Evolutionary conservation across 2,888 invertebrate genomes (phyloP).

Genomic region (Gortyna flavago): DNA sequence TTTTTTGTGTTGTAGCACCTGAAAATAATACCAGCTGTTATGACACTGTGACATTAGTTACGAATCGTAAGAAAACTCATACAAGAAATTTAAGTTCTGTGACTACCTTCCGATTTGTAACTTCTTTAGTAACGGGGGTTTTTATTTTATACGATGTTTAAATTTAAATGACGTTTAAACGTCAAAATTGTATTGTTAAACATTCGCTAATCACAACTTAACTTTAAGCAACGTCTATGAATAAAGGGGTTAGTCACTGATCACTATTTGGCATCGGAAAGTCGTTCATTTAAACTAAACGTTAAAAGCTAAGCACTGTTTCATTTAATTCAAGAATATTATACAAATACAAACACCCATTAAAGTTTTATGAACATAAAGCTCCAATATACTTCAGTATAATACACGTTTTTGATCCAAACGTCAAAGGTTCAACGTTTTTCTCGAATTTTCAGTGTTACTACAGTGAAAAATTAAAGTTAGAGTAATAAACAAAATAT

Average conservation of each 20-base stretch:
- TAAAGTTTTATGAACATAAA: neutral
- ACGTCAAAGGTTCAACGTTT: neutral
- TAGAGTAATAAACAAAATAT: neutral
- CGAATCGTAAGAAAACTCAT: neutral
- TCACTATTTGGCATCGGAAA: neutral
- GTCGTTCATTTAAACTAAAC: neutral
- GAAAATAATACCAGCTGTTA: conserved; percentile 7
- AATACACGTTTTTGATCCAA: neutral
- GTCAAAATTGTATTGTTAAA: too few relatives aligned
- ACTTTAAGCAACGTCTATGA: too few relatives aligned
- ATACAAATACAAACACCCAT: neutral
- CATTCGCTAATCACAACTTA: too few relatives aligned
- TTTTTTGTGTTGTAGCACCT: neutral
- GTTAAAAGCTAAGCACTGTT: neutral
- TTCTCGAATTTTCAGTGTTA: neutral
- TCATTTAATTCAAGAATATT: neutral
- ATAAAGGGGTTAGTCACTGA: neutral
- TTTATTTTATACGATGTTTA: neutral
- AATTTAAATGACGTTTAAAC: neutral
- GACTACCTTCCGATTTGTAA: too few relatives aligned
- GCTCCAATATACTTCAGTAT: neutral
- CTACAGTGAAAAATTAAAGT: neutral
- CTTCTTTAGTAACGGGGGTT: too few relatives aligned
- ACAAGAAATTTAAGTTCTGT: neutral
- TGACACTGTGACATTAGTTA: conserved; percentile 1